Evolutionary conservation across 2,113 vertebrate genomes (phyloP), one percentile per base, ranked within the genome.

Genomic region (Cololabis saira): DNA sequence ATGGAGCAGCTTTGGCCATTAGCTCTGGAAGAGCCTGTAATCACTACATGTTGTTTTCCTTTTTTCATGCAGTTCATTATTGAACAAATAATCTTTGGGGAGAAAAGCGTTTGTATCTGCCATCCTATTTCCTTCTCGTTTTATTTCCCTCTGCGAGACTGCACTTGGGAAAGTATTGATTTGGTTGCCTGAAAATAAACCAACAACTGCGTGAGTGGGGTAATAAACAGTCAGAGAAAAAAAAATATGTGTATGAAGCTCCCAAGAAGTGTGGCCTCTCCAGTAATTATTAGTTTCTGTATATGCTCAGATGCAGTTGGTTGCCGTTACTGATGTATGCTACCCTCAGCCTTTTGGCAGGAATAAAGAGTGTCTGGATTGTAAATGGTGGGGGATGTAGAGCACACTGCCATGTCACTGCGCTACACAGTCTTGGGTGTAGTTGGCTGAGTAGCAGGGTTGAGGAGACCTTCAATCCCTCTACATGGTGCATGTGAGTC

Each of bases 151-250:
- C 49, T 81, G 79, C 83, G 71, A 64, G 61, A 57, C 71, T 81
- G 73, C 76, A 81, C 69, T 75, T 83, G 66, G 74, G 71, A 78
- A 83, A 84, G 75, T 83, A 91, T 93, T 73, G 87, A 92, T 91
- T 84, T 16, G 60, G 61, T 81, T 57, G 61, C 85, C 87, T 72
- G 81, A 72, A 91, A 89, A 89, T 81, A 92, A 86, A 89, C 80
- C 50, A n/a, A 74, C 75, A 67, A 61, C 43, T 15, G 42, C 74
- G 64, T 17, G 5, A 76, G 71, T 42, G 55, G 48, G 63, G 56
- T 73, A 90, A 85, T 76, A 78, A 91, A 87, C 59, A 80, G 76
- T 65, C 76, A 51, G 45, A 19, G 42, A 24, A 70, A 72, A 87
- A 77, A 72, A 45, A 70, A 69, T 57, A 12, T 14, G 40, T 21